Percentiles rank a stretch among this genome's conserved stretches.
These are phyloP conservation scores for Scalopus aquaticus DNA, from an alignment of 2,113 vertebrate genomes.

Conservation along the genomic window DNA sequence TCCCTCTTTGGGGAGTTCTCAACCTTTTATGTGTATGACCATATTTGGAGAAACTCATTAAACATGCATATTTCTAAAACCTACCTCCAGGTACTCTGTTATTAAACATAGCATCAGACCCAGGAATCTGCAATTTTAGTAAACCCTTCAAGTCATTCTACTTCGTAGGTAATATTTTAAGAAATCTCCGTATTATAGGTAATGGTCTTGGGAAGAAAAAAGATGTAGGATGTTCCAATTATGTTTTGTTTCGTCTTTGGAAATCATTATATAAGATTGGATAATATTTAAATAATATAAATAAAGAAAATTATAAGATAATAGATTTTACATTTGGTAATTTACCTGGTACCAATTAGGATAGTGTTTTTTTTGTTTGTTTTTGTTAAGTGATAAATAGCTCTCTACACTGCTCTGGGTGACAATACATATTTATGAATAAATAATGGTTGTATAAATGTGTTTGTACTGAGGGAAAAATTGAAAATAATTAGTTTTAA, in stretches of 20 bases:
- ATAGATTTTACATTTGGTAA: neutral
- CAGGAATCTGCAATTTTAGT: neutral
- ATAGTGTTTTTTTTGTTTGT: neutral
- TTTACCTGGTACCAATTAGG: conserved; percentile 13
- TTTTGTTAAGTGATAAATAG: conserved; percentile 38
- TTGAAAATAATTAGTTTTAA: conserved; percentile 66
- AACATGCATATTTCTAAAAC: neutral
- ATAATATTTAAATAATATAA: neutral
- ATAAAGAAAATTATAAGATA: neutral
- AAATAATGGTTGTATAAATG: conserved; percentile 50
- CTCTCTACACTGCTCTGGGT: neutral
- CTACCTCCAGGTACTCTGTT: neutral
- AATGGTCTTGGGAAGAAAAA: neutral
- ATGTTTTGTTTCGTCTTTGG: neutral
- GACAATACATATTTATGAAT: conserved; percentile 62
- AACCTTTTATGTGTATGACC: neutral
- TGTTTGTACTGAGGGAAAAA: conserved; percentile 43
- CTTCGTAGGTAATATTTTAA: neutral
- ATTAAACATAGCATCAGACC: neutral
- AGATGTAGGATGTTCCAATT: neutral
- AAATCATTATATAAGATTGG: neutral
- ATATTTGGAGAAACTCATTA: neutral
- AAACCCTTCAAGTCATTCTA: neutral
- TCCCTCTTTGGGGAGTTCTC: neutral
- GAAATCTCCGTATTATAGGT: neutral